Percentiles rank a stretch among this genome's conserved stretches.
These are phyloP conservation scores for Cephus pulcher DNA, from an alignment of 2,888 invertebrate species.

Conservation along the genomic window DNA sequence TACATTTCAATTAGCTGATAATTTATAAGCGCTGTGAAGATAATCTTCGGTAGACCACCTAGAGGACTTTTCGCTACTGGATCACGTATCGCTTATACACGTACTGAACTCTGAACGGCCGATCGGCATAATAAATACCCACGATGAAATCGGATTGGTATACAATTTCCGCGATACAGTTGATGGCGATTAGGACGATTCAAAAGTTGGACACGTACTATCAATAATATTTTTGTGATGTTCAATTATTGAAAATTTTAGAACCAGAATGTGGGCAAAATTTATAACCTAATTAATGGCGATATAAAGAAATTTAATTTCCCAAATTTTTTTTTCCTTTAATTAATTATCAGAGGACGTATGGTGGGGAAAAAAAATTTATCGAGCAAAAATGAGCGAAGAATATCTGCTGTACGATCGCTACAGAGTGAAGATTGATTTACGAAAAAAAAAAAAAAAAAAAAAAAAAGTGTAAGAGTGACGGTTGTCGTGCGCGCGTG, in stretches of 20 bases:
- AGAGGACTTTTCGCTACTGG: not conserved
- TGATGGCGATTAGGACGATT: no score
- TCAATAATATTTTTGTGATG: no score
- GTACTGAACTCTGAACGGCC: not conserved
- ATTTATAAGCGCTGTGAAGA: slow-evolving; percentile 30
- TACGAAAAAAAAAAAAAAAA: not conserved
- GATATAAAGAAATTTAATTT: no score
- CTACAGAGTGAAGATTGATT: not conserved
- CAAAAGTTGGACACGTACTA: no score
- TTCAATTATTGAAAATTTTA: no score
- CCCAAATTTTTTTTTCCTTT: no score
- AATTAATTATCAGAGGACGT: no score
- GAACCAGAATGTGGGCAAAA: fast-evolving
- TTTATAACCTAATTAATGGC: no score
- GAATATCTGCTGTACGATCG: no score
- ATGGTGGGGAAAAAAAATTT: no score
- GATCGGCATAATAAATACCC: not conserved
- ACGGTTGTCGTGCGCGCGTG: not conserved
- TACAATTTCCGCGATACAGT: not conserved
- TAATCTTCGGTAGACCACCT: not conserved
- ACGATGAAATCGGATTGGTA: not conserved
- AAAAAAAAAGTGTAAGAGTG: not conserved
- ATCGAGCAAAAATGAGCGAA: no score
- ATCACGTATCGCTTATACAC: not conserved
- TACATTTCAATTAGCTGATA: slow-evolving; percentile 41